Evolutionary conservation across 2,797 vertebrate species (phyloP).

Genomic region (Cryptoprocta ferox): DNA sequence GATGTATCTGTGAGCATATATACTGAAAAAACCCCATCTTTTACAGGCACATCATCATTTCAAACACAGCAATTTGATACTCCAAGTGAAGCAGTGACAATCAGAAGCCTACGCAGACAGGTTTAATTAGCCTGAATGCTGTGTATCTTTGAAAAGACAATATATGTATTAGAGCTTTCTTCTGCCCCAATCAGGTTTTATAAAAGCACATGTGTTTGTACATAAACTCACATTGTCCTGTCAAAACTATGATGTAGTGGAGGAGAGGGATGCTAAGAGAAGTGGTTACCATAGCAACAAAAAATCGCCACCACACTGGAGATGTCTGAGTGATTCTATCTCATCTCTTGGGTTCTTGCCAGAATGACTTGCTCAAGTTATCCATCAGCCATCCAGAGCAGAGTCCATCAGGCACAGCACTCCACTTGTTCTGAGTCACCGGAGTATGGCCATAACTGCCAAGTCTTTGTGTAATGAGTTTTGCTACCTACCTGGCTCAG

Average conservation of each 20-base stretch:
- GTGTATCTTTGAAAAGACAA: background rate
- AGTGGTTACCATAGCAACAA: slow-evolving; percentile 20
- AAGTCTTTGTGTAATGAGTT: background rate
- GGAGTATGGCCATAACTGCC: background rate
- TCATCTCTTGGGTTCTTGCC: slow-evolving; percentile 33
- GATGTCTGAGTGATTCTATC: background rate
- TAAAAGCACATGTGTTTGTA: slow-evolving; percentile 31
- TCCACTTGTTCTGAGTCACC: background rate
- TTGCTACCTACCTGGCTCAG: background rate
- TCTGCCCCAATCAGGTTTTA: background rate
- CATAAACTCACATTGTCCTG: background rate
- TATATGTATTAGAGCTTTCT: background rate
- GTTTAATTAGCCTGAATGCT: background rate
- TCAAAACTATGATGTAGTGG: background rate
- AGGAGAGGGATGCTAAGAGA: background rate
- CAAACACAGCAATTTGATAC: slow-evolving; percentile 13
- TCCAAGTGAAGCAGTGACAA: background rate
- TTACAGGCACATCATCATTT: background rate
- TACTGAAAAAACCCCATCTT: background rate
- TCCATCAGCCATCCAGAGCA: background rate
- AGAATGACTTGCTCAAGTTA: slow-evolving; percentile 9
- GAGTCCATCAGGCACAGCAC: background rate
- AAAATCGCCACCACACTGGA: background rate
- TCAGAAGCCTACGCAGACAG: background rate
- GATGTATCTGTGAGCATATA: slow-evolving; percentile 15